Evolutionary conservation across 2,797 vertebrate genomes (phyloP).

Genomic region (Mormyrus hasselquistii): DNA sequence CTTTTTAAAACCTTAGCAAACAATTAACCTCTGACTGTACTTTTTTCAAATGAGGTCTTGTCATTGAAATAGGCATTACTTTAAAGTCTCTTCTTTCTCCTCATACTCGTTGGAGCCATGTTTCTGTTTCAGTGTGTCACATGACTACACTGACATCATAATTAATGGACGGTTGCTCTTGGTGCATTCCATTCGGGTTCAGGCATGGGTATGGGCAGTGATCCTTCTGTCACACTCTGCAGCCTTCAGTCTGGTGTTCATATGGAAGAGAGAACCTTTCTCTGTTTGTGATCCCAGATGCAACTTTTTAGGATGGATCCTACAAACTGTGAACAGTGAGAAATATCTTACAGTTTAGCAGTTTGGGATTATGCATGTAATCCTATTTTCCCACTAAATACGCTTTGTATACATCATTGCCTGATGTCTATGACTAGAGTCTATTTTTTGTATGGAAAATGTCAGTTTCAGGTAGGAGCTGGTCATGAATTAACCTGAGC

Average conservation of each 20-base stretch:
- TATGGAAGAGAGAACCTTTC: neutral
- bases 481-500: neutral
- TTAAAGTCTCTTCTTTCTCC: neutral
- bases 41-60: neutral
- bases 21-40: neutral
- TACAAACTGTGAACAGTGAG: neutral
- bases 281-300: neutral
- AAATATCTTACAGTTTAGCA: neutral
- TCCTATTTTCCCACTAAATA: neutral
- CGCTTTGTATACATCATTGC: neutral
- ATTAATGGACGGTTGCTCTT: neutral
- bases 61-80: neutral
- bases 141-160: neutral
- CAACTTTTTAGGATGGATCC: neutral
- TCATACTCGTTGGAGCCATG: neutral
- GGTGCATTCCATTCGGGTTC: neutral
- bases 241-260: neutral
- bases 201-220: neutral
- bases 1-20: neutral
- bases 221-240: neutral
- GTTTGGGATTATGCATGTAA: neutral
- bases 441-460: neutral
- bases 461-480: neutral
- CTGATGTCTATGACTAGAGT: neutral
- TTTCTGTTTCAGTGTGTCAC: neutral